These are phyloP conservation scores for Isotomurus palustris DNA, from an alignment of 2,888 invertebrate genomes.

Conservation along the genomic window DNA sequence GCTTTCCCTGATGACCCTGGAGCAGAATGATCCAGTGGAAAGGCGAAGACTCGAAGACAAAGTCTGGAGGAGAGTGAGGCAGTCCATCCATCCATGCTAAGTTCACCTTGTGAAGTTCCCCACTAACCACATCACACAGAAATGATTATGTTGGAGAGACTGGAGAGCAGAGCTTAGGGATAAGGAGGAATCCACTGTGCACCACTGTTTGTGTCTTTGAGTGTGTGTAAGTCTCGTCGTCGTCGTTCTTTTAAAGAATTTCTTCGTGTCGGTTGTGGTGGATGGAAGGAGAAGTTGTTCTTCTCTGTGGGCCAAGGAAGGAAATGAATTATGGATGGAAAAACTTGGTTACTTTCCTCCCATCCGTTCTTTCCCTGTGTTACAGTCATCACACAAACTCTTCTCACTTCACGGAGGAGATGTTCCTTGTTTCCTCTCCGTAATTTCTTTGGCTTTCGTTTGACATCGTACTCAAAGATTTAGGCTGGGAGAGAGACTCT, in stretches of 20 bases:
- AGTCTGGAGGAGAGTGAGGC: too few relatives aligned
- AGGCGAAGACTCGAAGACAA: too few relatives aligned
- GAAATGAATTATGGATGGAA: slow-evolving; percentile 37
- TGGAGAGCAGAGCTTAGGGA: too few relatives aligned
- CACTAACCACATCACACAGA: neutral
- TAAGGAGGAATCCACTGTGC: neutral
- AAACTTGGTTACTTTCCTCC: slow-evolving; percentile 30
- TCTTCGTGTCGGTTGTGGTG: too few relatives aligned
- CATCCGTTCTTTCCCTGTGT: slow-evolving; percentile 1
- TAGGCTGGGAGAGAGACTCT: too few relatives aligned
- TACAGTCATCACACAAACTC: slow-evolving; percentile 1
- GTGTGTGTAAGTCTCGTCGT: too few relatives aligned
- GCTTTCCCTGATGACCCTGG: slow-evolving; percentile 1
- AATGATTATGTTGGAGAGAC: neutral
- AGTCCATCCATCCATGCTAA: too few relatives aligned
- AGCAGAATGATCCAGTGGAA: neutral
- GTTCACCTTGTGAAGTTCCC: neutral
- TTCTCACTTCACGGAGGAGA: slow-evolving; percentile 1
- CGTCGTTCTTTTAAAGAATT: too few relatives aligned
- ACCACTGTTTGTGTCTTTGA: too few relatives aligned
- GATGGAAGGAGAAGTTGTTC: neutral
- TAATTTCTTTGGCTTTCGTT: neutral
- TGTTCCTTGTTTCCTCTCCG: neutral
- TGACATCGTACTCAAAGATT: too few relatives aligned
- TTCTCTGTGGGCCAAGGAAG: too few relatives aligned